Percentiles rank a stretch among this genome's conserved stretches.
These are phyloP conservation scores for Cyclina sinensis DNA, from an alignment of 1,140 invertebrate genomes.

Conservation along the genomic window DNA sequence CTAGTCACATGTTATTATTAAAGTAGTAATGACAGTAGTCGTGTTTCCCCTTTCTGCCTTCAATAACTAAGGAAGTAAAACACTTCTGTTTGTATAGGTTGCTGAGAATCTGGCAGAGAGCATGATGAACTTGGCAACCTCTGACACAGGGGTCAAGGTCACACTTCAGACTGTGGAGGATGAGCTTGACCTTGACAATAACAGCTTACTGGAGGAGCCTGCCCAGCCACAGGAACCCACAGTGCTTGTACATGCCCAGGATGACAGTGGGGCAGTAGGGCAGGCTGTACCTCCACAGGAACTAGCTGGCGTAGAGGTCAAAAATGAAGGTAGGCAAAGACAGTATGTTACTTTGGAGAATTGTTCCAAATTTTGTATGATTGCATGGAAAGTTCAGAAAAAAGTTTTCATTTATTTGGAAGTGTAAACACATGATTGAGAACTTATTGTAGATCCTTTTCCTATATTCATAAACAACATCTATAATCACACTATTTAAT, in stretches of 20 bases:
- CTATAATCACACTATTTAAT: no score
- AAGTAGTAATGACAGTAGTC: no score
- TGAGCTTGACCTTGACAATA: conserved; percentile 20
- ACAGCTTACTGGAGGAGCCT: background rate
- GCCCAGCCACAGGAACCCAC: conserved; percentile 30
- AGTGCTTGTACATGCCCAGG: conserved; percentile 24
- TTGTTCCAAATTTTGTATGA: no score
- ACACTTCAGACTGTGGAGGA: conserved; percentile 83
- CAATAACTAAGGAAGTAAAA: background rate
- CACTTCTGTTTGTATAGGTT: conserved; percentile 90
- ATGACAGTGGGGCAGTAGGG: background rate
- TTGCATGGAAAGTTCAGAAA: no score
- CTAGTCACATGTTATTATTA: no score
- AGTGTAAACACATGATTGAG: no score
- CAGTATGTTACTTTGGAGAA: no score
- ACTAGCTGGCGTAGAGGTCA: conserved; percentile 9
- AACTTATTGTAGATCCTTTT: no score
- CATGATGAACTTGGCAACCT: conserved; percentile 93
- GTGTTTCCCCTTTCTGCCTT: no score
- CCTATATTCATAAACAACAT: no score
- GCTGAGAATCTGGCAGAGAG: conserved; percentile 96
- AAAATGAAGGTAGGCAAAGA: conserved; percentile 44
- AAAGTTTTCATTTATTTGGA: no score
- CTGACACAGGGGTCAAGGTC: conserved; percentile 84
- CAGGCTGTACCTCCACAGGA: background rate